Conservation (phyloP, 2,113 vertebrate genomes). For the Pseudorasbora parva region DNA sequence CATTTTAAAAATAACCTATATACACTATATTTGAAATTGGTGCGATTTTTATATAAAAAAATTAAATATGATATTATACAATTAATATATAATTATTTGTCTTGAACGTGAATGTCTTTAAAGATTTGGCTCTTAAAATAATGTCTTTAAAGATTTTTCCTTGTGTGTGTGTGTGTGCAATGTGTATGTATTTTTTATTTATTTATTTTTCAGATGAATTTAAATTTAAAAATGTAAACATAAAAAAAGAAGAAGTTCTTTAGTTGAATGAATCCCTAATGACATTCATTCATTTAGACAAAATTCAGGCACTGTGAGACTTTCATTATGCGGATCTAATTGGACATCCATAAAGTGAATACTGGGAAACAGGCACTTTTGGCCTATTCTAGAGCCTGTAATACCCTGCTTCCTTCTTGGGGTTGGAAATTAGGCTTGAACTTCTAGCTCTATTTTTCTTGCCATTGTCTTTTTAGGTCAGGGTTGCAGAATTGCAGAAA, state of each 20-base stretch:
- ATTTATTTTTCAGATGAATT: not conserved
- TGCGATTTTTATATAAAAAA: too few relatives aligned
- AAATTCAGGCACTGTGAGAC: conserved; percentile 3
- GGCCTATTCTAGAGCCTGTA: conserved; percentile 13
- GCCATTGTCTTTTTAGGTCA: conserved; percentile 48
- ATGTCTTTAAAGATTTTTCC: too few relatives aligned
- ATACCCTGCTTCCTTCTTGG: conserved; percentile 22
- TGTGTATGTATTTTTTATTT: not conserved
- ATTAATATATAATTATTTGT: too few relatives aligned
- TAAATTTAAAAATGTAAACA: too few relatives aligned
- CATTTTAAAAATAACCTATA: too few relatives aligned
- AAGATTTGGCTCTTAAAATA: too few relatives aligned
- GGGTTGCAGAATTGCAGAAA: conserved; percentile 29
- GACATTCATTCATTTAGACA: not conserved
- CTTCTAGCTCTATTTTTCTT: conserved; percentile 39
- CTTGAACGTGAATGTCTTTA: too few relatives aligned
- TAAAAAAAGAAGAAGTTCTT: too few relatives aligned
- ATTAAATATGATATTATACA: too few relatives aligned
- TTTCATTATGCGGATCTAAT: conserved; percentile 32
- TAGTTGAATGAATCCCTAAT: not conserved
- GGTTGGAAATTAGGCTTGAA: conserved; percentile 41
- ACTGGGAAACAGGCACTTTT: conserved; percentile 31
- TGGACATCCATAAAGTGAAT: conserved; percentile 32
- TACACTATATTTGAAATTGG: too few relatives aligned
- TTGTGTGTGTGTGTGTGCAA: too few relatives aligned